Evolutionary conservation across 1,140 invertebrate genomes (phyloP).

Genomic region (Cydia strobilella): DNA sequence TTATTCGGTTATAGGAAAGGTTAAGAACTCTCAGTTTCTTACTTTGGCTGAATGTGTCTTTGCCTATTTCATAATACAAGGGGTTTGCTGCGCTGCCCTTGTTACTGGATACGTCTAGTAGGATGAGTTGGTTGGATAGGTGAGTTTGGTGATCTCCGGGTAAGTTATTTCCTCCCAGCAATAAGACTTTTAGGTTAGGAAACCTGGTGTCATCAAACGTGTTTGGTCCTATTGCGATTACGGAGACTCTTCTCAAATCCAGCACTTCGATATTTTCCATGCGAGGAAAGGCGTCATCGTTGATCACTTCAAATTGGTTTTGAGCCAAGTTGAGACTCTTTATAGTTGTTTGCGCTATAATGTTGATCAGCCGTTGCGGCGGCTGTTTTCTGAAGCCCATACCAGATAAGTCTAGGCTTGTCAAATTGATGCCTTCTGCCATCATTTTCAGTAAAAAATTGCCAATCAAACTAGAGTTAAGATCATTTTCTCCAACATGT

Average conservation of each 20-base stretch:
- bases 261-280: conserved; percentile 78
- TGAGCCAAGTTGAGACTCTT: conserved; percentile 72
- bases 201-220: conserved; percentile 66
- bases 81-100: conserved; percentile 62
- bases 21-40: conserved; percentile 63
- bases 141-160: conserved; percentile 71
- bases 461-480: conserved; percentile 69
- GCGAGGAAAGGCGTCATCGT: conserved; percentile 72
- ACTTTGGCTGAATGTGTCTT: conserved; percentile 58
- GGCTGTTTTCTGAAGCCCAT: conserved; percentile 77
- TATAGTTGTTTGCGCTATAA: conserved; percentile 77
- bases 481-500: conserved; percentile 75
- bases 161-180: conserved; percentile 77
- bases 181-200: conserved; percentile 73
- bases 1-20: conserved; percentile 77
- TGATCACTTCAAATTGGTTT: conserved; percentile 80
- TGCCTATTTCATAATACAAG: conserved; percentile 73
- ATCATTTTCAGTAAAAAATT: conserved; percentile 66
- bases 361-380: conserved; percentile 68
- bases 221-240: conserved; percentile 58
- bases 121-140: conserved; percentile 67
- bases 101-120: conserved; percentile 78
- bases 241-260: conserved; percentile 72
- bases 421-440: conserved; percentile 64
- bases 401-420: conserved; percentile 73